These are phyloP conservation scores for Hydroisotoma schaefferi DNA, from an alignment of 2,888 invertebrate species.

Conservation along the genomic window DNA sequence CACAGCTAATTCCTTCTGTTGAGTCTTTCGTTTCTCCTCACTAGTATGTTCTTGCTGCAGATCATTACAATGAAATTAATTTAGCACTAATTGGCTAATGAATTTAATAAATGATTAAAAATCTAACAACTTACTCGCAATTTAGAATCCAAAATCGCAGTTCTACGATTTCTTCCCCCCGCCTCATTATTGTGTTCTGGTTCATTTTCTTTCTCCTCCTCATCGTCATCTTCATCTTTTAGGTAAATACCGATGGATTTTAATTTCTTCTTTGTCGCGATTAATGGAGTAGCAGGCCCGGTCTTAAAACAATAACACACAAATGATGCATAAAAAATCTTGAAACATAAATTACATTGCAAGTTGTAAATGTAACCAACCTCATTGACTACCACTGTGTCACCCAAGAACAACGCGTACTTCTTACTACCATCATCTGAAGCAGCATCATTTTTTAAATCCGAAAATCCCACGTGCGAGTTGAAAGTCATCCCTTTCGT, in stretches of 20 bases:
- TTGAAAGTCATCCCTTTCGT: slow-evolving; percentile 97
- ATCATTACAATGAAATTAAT: neutral
- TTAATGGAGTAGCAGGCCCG: slow-evolving; percentile 77
- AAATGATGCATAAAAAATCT: neutral
- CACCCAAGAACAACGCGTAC: slow-evolving; percentile 93
- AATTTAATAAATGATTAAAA: neutral
- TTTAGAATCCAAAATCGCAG: slow-evolving; percentile 88
- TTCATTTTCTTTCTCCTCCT: slow-evolving; percentile 67
- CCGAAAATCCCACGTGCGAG: slow-evolving; percentile 85
- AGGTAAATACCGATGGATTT: slow-evolving; percentile 94
- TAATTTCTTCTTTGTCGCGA: slow-evolving; percentile 88
- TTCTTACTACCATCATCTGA: slow-evolving; percentile 78
- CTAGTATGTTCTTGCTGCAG: slow-evolving; percentile 80
- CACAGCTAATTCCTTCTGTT: slow-evolving; percentile 90
- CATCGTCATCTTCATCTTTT: slow-evolving; percentile 82
- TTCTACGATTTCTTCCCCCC: slow-evolving; percentile 75
- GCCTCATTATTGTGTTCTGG: slow-evolving; percentile 57
- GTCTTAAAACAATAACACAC: slow-evolving; percentile 53
- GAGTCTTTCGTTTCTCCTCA: slow-evolving; percentile 94
- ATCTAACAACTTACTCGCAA: slow-evolving; percentile 59
- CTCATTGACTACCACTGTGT: slow-evolving; percentile 93
- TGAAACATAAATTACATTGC: no score
- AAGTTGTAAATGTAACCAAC: slow-evolving; percentile 52
- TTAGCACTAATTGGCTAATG: neutral
- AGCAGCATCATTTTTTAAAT: slow-evolving; percentile 75